Percentiles rank a stretch among this genome's conserved stretches.
phyloP scores from a whole-genome alignment of 2,888 invertebrate genomes.

The Tachina fera region DNA sequence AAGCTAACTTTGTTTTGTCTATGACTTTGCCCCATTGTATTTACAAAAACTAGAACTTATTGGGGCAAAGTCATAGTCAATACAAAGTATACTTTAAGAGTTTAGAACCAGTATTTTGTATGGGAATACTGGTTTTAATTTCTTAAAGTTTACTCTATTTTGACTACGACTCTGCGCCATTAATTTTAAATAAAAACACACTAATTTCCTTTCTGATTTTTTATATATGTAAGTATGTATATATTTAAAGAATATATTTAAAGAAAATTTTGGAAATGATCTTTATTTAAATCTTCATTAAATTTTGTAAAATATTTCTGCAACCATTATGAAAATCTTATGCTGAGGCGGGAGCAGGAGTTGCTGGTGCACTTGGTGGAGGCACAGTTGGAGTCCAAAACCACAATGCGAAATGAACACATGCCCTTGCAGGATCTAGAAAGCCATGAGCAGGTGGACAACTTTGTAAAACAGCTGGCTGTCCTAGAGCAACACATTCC shows the following conservation, averaged over 20 bases:
- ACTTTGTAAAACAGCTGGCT: conserved; percentile 35
- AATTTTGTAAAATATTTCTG: neutral
- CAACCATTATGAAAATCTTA: neutral
- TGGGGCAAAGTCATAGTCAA: too few relatives aligned
- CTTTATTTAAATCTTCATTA: conserved; percentile 6
- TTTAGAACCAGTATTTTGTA: too few relatives aligned
- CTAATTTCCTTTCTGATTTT: too few relatives aligned
- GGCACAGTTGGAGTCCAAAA: conserved; percentile 73
- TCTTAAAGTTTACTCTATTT: too few relatives aligned
- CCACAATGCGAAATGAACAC: conserved; percentile 75
- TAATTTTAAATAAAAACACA: neutral
- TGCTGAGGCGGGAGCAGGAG: neutral
- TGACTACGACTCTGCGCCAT: too few relatives aligned
- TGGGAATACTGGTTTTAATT: too few relatives aligned
- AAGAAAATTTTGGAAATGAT: neutral
- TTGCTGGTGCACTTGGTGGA: conserved; percentile 75
- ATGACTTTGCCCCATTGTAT: too few relatives aligned
- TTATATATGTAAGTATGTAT: too few relatives aligned
- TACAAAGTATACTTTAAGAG: too few relatives aligned
- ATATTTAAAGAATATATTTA: too few relatives aligned
- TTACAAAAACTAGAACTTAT: too few relatives aligned
- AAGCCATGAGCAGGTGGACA: conserved; percentile 65
- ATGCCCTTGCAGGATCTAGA: conserved; percentile 71
- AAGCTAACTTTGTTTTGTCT: too few relatives aligned
- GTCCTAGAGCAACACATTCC: conserved; percentile 51